These are phyloP conservation scores for Diaprepes abbreviatus DNA, from an alignment of 2,888 invertebrate species.

Conservation along the genomic window DNA sequence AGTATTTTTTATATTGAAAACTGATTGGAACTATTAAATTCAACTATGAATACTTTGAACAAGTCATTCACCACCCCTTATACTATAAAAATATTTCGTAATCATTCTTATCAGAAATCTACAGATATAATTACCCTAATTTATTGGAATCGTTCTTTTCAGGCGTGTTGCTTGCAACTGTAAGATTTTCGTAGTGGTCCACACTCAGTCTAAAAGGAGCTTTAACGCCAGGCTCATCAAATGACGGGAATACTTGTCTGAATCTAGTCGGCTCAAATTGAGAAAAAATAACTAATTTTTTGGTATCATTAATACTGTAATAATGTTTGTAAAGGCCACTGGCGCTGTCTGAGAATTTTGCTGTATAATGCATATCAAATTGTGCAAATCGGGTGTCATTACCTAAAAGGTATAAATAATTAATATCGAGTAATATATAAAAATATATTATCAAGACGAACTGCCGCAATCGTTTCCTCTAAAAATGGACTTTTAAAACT, in stretches of 20 bases:
- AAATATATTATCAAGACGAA: too few relatives aligned
- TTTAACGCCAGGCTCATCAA: background rate
- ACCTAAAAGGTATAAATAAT: too few relatives aligned
- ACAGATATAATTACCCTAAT: too few relatives aligned
- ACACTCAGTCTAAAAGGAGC: background rate
- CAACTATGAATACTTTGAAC: too few relatives aligned
- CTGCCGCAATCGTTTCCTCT: too few relatives aligned
- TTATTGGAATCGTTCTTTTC: background rate
- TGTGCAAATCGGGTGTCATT: background rate
- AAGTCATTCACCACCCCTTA: too few relatives aligned
- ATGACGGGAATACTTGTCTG: slow-evolving; percentile 15
- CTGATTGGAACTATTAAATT: too few relatives aligned
- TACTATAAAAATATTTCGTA: too few relatives aligned
- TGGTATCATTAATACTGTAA: background rate
- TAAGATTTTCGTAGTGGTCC: slow-evolving; percentile 1
- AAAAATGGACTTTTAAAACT: too few relatives aligned
- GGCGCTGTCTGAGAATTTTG: background rate
- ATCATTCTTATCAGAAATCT: too few relatives aligned
- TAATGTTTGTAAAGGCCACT: slow-evolving; percentile 1
- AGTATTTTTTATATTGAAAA: too few relatives aligned
- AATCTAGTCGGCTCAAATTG: slow-evolving; percentile 9
- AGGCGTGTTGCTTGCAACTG: background rate
- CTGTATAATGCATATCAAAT: slow-evolving; percentile 13
- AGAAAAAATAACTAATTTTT: slow-evolving; percentile 7
- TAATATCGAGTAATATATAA: too few relatives aligned